phyloP scores from a whole-genome alignment of 2,888 invertebrate genomes.

The Liopterus haemorrhoidalis region DNA sequence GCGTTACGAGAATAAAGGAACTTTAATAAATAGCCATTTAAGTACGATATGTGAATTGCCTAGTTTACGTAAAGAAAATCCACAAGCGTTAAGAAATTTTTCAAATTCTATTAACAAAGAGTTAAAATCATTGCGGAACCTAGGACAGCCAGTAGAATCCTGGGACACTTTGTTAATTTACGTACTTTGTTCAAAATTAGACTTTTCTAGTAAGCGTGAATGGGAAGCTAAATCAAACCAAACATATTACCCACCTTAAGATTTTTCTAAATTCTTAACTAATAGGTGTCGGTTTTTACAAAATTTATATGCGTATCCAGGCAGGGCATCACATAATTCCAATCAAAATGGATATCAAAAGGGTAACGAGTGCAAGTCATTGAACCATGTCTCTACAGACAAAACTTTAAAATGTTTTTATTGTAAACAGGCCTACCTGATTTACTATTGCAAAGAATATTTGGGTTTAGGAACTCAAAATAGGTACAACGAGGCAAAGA shows the following conservation, averaged over 20 bases:
- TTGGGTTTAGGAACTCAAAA: neutral
- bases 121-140: neutral
- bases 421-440: too few species aligned
- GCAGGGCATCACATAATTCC: too few species aligned
- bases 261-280: too few species aligned
- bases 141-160: neutral
- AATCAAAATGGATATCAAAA: too few species aligned
- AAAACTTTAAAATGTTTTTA: too few species aligned
- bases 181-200: neutral
- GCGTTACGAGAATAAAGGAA: neutral
- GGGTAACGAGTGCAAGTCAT: too few species aligned
- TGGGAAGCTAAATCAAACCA: too few species aligned
- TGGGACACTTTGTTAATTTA: neutral
- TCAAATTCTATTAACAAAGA: neutral
- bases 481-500: neutral
- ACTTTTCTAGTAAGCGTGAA: neutral
- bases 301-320: too few species aligned
- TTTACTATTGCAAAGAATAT: neutral
- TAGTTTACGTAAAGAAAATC: neutral
- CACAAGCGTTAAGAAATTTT: neutral
- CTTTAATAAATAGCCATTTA: neutral
- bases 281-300: too few species aligned
- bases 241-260: too few species aligned
- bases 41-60: neutral
- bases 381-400: too few species aligned